These are phyloP conservation scores for Panonychus citri DNA, from an alignment of 1,140 invertebrate genomes.

Conservation along the genomic window DNA sequence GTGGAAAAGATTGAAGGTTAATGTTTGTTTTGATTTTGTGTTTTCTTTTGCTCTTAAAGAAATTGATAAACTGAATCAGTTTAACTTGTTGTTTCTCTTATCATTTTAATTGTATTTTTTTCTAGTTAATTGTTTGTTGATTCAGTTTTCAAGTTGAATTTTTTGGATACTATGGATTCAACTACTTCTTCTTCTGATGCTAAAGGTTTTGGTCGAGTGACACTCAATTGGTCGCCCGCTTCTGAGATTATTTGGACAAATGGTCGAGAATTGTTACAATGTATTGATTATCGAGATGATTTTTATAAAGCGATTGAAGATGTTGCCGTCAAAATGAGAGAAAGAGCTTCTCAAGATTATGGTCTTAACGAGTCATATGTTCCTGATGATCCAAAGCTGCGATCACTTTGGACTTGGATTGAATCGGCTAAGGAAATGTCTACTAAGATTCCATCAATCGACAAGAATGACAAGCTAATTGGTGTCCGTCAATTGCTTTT, in stretches of 20 bases:
- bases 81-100: too few species aligned
- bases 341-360: conserved; percentile 44
- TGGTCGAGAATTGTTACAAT: conserved; percentile 38
- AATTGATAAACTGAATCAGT: too few species aligned
- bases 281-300: conserved; percentile 26
- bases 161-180: too few species aligned
- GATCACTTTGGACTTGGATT: not conserved
- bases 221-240: conserved; percentile 33
- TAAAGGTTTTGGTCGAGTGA: not conserved
- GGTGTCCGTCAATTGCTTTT: not conserved
- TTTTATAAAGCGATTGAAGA: conserved; percentile 33
- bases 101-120: too few species aligned
- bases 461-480: not conserved
- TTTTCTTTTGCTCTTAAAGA: too few species aligned
- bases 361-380: conserved; percentile 23
- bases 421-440: not conserved
- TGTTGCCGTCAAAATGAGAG: conserved; percentile 44
- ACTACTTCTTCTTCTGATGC: too few species aligned
- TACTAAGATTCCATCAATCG: not conserved
- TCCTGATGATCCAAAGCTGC: not conserved
- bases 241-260: conserved; percentile 47
- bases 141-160: too few species aligned
- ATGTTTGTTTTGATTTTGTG: too few species aligned
- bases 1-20: too few species aligned
- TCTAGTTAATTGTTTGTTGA: too few species aligned